These are phyloP conservation scores for Lophochroa leadbeateri DNA, from an alignment of 2,113 vertebrate genomes.

Conservation along the genomic window DNA sequence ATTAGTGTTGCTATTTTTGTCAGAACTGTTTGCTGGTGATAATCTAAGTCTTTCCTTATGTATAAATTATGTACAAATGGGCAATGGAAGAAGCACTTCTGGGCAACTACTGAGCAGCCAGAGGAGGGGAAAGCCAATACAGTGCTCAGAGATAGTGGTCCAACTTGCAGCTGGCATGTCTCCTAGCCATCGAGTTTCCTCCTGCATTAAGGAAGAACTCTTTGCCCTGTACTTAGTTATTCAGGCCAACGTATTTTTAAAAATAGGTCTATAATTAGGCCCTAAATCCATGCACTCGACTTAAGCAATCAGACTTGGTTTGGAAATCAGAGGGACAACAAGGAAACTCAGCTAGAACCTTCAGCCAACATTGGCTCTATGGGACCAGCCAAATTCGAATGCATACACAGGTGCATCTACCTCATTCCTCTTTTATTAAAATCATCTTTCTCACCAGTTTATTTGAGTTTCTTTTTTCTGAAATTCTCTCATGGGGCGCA, in stretches of 20 bases:
- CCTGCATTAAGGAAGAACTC: background rate
- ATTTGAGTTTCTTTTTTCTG: background rate
- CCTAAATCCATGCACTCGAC: constrained; percentile 10
- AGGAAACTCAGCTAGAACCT: background rate
- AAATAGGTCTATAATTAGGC: constrained; percentile 5
- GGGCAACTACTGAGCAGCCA: background rate
- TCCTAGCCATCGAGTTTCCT: background rate
- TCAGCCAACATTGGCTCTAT: background rate
- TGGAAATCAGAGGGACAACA: background rate
- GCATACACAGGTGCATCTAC: background rate
- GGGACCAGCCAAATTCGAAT: background rate
- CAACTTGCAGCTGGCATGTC: background rate
- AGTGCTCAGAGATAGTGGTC: background rate
- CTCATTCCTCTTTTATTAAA: background rate
- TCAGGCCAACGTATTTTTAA: background rate
- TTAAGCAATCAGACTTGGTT: background rate
- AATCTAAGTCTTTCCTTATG: background rate
- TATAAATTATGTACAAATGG: background rate
- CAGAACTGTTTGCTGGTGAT: background rate
- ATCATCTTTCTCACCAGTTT: background rate
- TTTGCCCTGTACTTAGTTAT: background rate
- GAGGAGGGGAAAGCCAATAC: background rate
- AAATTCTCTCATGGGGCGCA: background rate
- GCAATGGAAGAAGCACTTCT: background rate
- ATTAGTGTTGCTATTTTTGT: background rate